phyloP scores from a whole-genome alignment of 2,797 vertebrate genomes.

The Gallirallus australis region DNA sequence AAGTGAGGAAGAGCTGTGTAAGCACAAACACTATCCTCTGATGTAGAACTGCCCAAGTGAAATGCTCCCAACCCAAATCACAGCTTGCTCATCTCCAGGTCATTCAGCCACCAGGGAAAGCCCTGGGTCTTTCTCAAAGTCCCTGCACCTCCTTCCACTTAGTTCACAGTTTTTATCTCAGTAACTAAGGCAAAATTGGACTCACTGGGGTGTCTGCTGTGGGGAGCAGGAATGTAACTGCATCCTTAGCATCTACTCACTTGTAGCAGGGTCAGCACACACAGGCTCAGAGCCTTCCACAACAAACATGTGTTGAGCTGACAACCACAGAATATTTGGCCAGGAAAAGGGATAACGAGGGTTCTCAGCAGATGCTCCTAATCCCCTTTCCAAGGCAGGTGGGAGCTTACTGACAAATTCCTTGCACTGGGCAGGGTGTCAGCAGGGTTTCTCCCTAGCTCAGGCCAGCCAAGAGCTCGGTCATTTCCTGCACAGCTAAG shows the following conservation, averaged over 20 bases:
- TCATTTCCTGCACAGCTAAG: neutral
- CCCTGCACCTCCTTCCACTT: neutral
- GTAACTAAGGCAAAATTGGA: neutral
- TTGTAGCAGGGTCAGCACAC: neutral
- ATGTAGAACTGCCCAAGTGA: accelerated
- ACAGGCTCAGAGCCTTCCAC: neutral
- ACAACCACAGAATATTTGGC: neutral
- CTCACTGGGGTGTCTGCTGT: neutral
- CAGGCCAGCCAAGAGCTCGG: neutral
- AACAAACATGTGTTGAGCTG: neutral
- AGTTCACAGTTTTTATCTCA: neutral
- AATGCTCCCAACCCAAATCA: neutral
- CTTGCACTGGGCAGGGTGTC: neutral
- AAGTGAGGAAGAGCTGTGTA: neutral
- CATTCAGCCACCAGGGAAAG: neutral
- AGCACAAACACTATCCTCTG: neutral
- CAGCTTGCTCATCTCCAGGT: neutral
- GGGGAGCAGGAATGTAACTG: neutral
- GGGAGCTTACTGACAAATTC: neutral
- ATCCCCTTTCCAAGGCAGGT: neutral
- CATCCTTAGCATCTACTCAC: neutral
- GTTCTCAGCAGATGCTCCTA: constrained; percentile 3
- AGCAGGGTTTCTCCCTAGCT: neutral
- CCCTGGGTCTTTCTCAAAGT: neutral
- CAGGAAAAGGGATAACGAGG: neutral